Evolutionary conservation across 2,113 vertebrate genomes (phyloP).

Genomic region (Ageneiosus marmoratus): DNA sequence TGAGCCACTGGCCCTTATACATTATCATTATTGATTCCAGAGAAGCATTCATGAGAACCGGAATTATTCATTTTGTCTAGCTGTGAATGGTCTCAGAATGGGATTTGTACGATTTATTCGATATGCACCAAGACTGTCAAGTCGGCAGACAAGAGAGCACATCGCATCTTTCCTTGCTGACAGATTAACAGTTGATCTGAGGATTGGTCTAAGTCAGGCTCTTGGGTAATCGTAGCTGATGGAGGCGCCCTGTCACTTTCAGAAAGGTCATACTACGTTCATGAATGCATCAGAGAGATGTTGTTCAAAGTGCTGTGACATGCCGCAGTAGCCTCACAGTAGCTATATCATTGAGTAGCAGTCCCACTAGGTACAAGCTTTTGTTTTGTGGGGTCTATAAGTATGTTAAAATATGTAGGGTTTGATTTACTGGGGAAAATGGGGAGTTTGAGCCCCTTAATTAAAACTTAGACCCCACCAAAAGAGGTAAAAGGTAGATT

Average conservation of each 20-base stretch:
- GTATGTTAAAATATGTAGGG: background rate
- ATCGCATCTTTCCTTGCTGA: background rate
- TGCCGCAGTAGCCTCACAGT: background rate
- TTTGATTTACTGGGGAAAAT: no score
- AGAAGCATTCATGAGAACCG: background rate
- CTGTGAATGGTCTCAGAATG: background rate
- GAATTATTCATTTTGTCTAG: conserved; percentile 1
- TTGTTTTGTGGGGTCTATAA: background rate
- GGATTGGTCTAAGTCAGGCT: background rate
- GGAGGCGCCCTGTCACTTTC: background rate
- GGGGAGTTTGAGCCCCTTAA: no score
- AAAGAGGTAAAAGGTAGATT: no score
- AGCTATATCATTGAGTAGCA: no score
- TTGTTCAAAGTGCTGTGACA: background rate
- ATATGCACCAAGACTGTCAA: background rate
- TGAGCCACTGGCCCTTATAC: background rate
- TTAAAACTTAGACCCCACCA: no score
- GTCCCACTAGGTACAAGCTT: background rate
- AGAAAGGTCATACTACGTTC: background rate
- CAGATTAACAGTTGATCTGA: background rate
- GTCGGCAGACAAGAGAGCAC: background rate
- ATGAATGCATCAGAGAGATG: background rate
- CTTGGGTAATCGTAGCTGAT: background rate
- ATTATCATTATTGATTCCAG: conserved; percentile 32
- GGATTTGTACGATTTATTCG: background rate